Evolutionary conservation across 2,797 vertebrate species (phyloP).

Genomic region (Hippoglossus hippoglossus): DNA sequence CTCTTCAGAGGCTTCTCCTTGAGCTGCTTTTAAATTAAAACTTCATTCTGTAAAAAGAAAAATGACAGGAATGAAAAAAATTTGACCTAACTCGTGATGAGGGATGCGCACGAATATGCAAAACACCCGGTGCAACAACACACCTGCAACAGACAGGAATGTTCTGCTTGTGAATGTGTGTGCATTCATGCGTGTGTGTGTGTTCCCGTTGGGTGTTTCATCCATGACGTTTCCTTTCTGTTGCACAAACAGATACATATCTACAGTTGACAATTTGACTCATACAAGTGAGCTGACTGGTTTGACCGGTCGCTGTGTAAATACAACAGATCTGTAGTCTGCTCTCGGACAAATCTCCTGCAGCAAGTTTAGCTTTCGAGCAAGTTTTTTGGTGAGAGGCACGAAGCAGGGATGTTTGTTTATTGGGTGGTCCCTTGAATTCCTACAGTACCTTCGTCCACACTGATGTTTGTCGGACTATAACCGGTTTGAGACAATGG

Average conservation of each 20-base stretch:
- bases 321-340: conserved; percentile 36
- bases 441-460: conserved; percentile 65
- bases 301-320: conserved; percentile 67
- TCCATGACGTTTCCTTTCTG: conserved; percentile 28
- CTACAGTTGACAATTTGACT: conserved; percentile 41
- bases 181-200: not conserved
- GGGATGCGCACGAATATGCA: conserved; percentile 42
- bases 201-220: conserved; percentile 10
- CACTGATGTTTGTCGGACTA: conserved; percentile 73
- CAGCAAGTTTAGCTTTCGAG: conserved; percentile 14
- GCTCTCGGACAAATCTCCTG: conserved; percentile 16
- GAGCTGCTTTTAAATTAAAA: conserved; percentile 1
- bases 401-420: conserved; percentile 52
- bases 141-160: conserved; percentile 55
- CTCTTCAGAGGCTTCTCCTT: not conserved
- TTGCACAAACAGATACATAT: conserved; percentile 43
- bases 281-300: conserved; percentile 51
- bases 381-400: conserved; percentile 4
- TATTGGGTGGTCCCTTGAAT: conserved; percentile 76
- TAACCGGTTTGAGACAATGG: conserved; percentile 81
- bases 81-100: not conserved
- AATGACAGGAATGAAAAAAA: not conserved
- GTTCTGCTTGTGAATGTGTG: conserved; percentile 10
- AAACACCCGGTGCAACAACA: conserved; percentile 29
- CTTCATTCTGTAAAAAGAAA: not conserved